Conservation (phyloP, 2,888 invertebrate genomes). For the Creontiades dilutus region DNA sequence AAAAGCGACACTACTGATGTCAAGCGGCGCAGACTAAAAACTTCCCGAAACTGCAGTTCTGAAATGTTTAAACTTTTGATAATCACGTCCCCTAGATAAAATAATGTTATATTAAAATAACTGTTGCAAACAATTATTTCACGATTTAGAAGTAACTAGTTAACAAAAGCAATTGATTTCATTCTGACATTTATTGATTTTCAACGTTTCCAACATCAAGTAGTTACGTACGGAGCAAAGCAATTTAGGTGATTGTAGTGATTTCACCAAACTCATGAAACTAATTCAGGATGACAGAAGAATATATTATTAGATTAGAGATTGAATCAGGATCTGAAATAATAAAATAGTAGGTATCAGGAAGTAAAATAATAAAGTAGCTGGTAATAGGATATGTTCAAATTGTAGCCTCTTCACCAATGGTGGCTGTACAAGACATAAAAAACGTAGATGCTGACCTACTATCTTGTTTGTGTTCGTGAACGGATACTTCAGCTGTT, state of each 20-base stretch:
- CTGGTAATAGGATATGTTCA: background rate
- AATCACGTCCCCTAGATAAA: no score
- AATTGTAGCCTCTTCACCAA: background rate
- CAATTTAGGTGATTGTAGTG: background rate
- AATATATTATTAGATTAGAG: no score
- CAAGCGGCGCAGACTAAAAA: background rate
- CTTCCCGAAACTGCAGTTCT: background rate
- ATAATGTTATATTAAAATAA: background rate
- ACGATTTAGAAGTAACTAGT: background rate
- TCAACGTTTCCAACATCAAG: background rate
- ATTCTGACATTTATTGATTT: background rate
- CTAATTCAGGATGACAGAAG: no score
- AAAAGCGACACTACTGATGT: conserved; percentile 33
- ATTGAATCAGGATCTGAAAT: background rate
- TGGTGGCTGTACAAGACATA: no score
- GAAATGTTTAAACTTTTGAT: no score
- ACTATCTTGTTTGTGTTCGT: no score
- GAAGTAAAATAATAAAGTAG: background rate
- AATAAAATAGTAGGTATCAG: background rate
- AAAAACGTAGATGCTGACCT: no score
- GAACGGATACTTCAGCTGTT: no score
- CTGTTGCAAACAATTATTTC: background rate
- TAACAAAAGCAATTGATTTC: background rate
- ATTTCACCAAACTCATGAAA: background rate
- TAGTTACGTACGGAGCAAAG: background rate